Percentiles rank a stretch among this genome's conserved stretches.
Evolutionary conservation across 1,140 invertebrate species (phyloP).

Genomic region (Drosophila mojavensis): DNA sequence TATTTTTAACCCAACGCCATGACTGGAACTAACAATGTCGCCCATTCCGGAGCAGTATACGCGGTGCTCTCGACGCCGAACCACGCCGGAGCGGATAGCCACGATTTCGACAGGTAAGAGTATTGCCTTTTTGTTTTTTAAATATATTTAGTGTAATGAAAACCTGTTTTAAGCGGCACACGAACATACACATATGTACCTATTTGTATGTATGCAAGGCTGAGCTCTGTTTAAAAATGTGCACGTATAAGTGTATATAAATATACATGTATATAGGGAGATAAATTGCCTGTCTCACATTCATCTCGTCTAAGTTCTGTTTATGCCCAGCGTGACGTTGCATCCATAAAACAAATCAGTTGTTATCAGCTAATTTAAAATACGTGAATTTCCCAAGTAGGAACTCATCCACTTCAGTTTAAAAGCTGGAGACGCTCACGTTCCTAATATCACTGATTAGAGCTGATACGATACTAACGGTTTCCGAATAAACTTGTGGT

Average conservation of each 20-base stretch:
- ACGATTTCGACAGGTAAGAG: slow-evolving; percentile 55
- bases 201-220: too few species aligned
- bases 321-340: slow-evolving; percentile 25
- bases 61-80: slow-evolving; percentile 64
- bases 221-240: too few species aligned
- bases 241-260: too few species aligned
- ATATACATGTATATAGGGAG: background rate
- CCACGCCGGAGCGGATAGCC: slow-evolving; percentile 38
- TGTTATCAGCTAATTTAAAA: slow-evolving; percentile 33
- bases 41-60: slow-evolving; percentile 60
- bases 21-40: slow-evolving; percentile 23
- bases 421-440: slow-evolving; percentile 25
- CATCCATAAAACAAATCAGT: slow-evolving; percentile 17
- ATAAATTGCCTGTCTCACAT: background rate
- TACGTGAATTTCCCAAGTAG: slow-evolving; percentile 46
- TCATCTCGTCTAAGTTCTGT: slow-evolving; percentile 1
- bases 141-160: background rate
- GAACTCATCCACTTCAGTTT: slow-evolving; percentile 27
- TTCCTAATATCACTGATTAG: slow-evolving; percentile 58
- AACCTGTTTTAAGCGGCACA: slow-evolving; percentile 22
- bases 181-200: background rate
- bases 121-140: background rate
- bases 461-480: background rate
- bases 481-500: background rate
- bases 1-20: slow-evolving; percentile 23